A percentile compares a stretch with the other conserved stretches of the same genome.
Evolutionary conservation across 2,797 vertebrate species (phyloP).

Genomic region (Peromyscus attwateri): DNA sequence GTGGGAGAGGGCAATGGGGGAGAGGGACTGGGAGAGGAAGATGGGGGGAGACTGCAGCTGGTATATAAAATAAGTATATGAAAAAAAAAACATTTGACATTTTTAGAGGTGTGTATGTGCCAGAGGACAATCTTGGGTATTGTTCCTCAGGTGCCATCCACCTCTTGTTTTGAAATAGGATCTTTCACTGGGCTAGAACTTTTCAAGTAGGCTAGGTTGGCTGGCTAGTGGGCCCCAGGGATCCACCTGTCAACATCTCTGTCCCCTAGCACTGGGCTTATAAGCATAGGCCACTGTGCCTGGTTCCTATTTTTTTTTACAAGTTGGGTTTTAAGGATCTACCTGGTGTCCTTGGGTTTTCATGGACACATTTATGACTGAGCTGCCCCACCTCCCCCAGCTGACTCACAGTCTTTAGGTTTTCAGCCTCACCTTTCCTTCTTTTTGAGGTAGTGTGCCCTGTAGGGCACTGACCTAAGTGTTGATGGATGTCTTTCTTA

Average conservation of each 20-base stretch:
- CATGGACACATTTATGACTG: neutral
- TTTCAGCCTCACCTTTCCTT: neutral
- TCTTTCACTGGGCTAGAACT: neutral
- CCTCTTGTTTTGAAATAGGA: neutral
- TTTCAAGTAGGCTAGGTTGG: neutral
- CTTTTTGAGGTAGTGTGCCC: neutral
- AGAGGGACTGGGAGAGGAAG: neutral
- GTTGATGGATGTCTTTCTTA: neutral
- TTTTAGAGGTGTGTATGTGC: neutral
- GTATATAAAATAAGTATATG: neutral
- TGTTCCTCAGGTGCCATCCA: neutral
- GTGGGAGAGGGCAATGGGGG: neutral
- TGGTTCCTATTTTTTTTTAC: neutral
- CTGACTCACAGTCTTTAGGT: neutral
- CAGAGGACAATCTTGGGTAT: neutral
- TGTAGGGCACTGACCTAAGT: neutral
- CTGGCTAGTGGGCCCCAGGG: neutral
- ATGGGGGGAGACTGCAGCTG: neutral
- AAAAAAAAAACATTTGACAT: neutral
- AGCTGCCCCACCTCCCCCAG: neutral
- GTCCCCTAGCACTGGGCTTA: neutral
- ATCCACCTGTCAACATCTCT: neutral
- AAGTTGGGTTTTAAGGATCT: neutral
- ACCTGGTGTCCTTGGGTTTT: neutral
- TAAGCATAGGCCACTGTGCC: too few species aligned